Percentiles rank a stretch among this genome's conserved stretches.
Conservation (phyloP, 2,888 invertebrate species). For the Oscheius sp. region DNA sequence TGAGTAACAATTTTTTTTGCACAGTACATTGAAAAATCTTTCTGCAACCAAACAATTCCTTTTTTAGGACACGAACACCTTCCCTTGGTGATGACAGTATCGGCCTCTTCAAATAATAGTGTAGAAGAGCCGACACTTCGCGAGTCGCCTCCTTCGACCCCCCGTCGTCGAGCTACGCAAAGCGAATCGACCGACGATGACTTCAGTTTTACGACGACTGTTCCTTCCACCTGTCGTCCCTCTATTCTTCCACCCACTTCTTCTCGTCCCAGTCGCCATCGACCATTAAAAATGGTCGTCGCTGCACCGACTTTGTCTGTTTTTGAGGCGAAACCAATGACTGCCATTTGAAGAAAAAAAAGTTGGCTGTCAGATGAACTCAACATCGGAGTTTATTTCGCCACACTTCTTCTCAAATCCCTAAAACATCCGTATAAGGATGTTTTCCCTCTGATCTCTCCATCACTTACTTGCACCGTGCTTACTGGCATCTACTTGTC, state of each 20-base stretch:
- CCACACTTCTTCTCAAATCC: too few relatives aligned
- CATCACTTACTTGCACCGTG: too few relatives aligned
- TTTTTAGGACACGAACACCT: conserved; percentile 26
- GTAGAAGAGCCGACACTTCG: conserved; percentile 31
- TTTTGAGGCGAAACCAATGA: conserved; percentile 39
- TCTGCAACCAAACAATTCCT: not conserved
- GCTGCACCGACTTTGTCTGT: conserved; percentile 42
- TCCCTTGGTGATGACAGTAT: conserved; percentile 30
- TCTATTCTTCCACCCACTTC: not conserved
- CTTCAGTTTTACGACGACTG: not conserved
- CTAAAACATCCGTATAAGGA: too few relatives aligned
- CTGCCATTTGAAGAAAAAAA: conserved; percentile 10
- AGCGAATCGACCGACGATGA: conserved; percentile 20
- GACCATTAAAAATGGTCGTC: conserved; percentile 40
- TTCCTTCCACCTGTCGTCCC: conserved; percentile 4
- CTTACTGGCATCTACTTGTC: too few relatives aligned
- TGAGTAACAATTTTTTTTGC: conserved; percentile 10
- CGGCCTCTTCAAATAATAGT: conserved; percentile 19
- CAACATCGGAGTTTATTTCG: too few relatives aligned
- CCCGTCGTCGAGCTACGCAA: conserved; percentile 7
- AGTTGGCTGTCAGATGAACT: too few relatives aligned
- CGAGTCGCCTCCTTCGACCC: conserved; percentile 15
- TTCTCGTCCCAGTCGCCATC: conserved; percentile 41
- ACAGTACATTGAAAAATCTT: not conserved
- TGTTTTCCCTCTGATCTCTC: too few relatives aligned